A percentile compares a stretch with the other conserved stretches of the same genome.
phyloP scores from a whole-genome alignment of 2,888 invertebrate species.

The Caenorhabditis becei region DNA sequence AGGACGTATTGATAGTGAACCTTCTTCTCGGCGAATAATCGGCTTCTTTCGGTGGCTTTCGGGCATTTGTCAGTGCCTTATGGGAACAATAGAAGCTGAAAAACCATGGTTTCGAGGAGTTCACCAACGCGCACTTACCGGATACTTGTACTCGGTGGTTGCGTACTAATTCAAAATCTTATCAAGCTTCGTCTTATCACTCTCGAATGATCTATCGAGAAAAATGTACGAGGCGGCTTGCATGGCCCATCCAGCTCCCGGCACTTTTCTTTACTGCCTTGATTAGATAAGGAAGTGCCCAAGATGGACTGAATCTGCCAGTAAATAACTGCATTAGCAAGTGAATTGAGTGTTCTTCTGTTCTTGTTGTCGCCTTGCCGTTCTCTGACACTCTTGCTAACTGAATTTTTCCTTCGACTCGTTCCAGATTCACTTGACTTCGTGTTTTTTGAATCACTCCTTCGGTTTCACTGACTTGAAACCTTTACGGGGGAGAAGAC shows the following conservation, averaged over 20 bases:
- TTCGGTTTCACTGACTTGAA: neutral
- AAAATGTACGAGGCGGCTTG: conserved; percentile 91
- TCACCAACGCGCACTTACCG: too few species aligned
- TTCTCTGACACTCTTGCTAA: too few species aligned
- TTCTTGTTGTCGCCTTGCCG: too few species aligned
- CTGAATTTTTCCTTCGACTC: too few species aligned
- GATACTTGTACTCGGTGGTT: conserved; percentile 85
- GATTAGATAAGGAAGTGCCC: too few species aligned
- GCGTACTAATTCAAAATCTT: conserved; percentile 88
- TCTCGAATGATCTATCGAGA: conserved; percentile 89
- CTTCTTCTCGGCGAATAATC: conserved; percentile 86
- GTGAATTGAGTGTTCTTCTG: too few species aligned
- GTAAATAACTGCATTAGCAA: too few species aligned
- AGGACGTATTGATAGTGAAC: conserved; percentile 87
- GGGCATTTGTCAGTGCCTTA: conserved; percentile 91
- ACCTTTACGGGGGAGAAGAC: neutral
- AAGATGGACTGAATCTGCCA: too few species aligned
- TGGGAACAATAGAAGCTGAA: conserved; percentile 89
- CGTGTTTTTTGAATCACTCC: too few species aligned
- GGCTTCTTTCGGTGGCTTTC: conserved; percentile 86
- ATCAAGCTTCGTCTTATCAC: conserved; percentile 87
- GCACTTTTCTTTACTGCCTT: too few species aligned
- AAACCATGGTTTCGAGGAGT: too few species aligned
- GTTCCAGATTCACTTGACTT: too few species aligned
- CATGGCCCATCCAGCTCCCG: conserved; percentile 86